A percentile compares a stretch with the other conserved stretches of the same genome.
These are phyloP conservation scores for Gymnopithys bicolor DNA, from an alignment of 2,797 vertebrate genomes.

Conservation along the genomic window DNA sequence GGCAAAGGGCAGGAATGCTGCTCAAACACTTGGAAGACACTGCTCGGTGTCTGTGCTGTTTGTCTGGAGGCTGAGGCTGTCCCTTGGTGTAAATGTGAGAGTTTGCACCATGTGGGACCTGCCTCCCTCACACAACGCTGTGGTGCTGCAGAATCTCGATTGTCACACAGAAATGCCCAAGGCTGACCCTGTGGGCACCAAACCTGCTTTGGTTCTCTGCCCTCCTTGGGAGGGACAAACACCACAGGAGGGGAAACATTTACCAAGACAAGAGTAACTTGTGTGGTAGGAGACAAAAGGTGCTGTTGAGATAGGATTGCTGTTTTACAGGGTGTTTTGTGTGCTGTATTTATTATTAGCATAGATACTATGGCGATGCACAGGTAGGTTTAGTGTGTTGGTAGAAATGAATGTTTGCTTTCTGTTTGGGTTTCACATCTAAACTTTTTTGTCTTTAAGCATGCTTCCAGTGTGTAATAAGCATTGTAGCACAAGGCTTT, in stretches of 20 bases:
- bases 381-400: slow-evolving; percentile 48
- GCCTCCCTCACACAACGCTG: background rate
- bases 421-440: background rate
- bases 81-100: background rate
- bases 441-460: slow-evolving; percentile 41
- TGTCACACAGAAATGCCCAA: fast-evolving
- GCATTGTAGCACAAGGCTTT: background rate
- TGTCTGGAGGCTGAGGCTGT: background rate
- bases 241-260: background rate
- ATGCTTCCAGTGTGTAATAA: slow-evolving; percentile 39
- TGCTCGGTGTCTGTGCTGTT: fast-evolving
- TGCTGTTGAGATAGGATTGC: background rate
- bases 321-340: slow-evolving; percentile 10
- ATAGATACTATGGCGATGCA: slow-evolving; percentile 40
- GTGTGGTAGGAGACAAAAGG: background rate
- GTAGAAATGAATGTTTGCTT: slow-evolving; percentile 1
- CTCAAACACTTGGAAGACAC: background rate
- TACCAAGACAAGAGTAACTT: background rate
- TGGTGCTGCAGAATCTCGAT: background rate
- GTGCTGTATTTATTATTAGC: slow-evolving; percentile 48
- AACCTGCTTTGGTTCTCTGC: background rate
- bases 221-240: background rate
- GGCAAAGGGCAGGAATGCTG: background rate
- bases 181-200: background rate
- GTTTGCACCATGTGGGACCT: background rate